Evolutionary conservation across 2,113 vertebrate genomes (phyloP).

Genomic region (Myodes glareolus): DNA sequence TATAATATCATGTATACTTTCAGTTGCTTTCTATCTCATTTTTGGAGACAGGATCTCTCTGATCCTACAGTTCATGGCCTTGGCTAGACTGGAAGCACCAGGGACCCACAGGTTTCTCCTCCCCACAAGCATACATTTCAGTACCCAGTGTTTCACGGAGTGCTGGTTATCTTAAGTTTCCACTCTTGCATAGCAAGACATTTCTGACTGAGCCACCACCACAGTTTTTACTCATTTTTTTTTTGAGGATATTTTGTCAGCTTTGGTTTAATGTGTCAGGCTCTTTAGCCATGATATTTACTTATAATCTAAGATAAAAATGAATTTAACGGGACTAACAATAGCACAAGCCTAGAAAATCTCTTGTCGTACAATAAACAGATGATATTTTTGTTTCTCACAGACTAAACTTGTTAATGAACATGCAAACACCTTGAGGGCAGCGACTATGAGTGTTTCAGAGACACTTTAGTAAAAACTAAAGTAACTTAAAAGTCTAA

Average conservation of each 20-base stretch:
- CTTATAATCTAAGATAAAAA: background rate
- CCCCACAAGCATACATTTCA: background rate
- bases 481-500: background rate
- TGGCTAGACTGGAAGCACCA: background rate
- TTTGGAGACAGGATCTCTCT: background rate
- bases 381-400: background rate
- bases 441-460: background rate
- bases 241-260: background rate
- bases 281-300: background rate
- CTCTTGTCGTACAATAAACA: background rate
- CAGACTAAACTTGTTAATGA: background rate
- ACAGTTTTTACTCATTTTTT: background rate
- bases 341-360: background rate
- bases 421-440: slow-evolving; percentile 33
- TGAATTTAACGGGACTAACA: background rate
- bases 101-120: too few species aligned
- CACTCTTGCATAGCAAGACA: background rate
- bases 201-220: background rate
- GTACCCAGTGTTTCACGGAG: too few species aligned
- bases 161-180: too few species aligned
- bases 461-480: background rate
- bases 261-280: background rate
- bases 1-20: background rate
- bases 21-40: background rate
- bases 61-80: background rate